These are phyloP conservation scores for Byasa hedistus DNA, from an alignment of 2,888 invertebrate genomes.

Conservation along the genomic window DNA sequence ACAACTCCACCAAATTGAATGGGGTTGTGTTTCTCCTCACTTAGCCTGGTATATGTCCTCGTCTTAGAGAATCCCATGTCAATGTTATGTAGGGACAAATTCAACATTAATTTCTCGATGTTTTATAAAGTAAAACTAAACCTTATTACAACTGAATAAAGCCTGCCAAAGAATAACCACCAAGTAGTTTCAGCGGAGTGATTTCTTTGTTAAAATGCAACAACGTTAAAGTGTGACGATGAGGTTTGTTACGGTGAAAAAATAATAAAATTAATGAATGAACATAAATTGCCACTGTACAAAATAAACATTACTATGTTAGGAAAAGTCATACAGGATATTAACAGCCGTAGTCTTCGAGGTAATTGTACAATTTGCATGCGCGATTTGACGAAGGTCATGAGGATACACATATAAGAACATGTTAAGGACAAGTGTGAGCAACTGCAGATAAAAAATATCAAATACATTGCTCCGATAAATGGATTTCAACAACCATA, in stretches of 20 bases:
- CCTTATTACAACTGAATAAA: too few relatives aligned
- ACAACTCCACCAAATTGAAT: too few relatives aligned
- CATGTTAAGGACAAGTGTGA: background rate
- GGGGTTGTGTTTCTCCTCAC: too few relatives aligned
- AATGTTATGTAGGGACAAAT: too few relatives aligned
- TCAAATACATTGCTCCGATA: background rate
- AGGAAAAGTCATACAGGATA: conserved; percentile 17
- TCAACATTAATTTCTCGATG: too few relatives aligned
- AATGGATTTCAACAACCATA: background rate
- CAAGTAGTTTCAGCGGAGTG: background rate
- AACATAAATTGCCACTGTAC: conserved; percentile 4
- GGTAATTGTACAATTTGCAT: conserved; percentile 26
- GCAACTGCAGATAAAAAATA: background rate
- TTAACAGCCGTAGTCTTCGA: conserved; percentile 6
- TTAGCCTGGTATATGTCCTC: too few relatives aligned
- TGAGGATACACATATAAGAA: conserved; percentile 1
- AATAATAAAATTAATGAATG: conserved; percentile 11
- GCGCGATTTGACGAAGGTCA: conserved; percentile 17
- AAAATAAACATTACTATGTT: conserved; percentile 2
- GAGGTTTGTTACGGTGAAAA: conserved; percentile 6
- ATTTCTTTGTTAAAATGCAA: conserved; percentile 2
- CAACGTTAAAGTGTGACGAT: conserved; percentile 8
- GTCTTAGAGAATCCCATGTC: too few relatives aligned
- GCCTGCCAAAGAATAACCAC: too few relatives aligned
- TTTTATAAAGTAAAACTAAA: too few relatives aligned